A percentile compares a stretch with the other conserved stretches of the same genome.
These are phyloP conservation scores for Araneus ventricosus DNA, from an alignment of 1,140 invertebrate species.

Conservation along the genomic window DNA sequence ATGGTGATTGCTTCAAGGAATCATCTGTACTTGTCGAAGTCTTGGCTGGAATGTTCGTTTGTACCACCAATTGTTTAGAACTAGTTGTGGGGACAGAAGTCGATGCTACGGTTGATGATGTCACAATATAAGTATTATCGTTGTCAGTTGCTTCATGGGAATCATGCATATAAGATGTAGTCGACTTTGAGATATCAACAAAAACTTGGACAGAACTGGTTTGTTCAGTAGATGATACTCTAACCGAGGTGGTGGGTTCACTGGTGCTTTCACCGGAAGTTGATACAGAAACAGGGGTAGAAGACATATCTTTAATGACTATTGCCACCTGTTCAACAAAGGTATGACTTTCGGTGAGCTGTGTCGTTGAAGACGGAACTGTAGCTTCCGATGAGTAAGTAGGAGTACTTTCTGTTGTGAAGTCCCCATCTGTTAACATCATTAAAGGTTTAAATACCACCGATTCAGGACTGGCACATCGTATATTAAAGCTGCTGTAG, in stretches of 20 bases:
- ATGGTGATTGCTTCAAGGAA: background rate
- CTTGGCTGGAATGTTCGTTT: background rate
- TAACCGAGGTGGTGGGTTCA: background rate
- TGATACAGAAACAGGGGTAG: too few species aligned
- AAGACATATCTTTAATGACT: background rate
- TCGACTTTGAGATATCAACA: background rate
- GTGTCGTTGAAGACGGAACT: background rate
- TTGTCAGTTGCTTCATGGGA: too few species aligned
- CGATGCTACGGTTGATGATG: background rate
- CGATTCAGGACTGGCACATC: conserved; percentile 77
- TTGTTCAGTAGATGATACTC: background rate
- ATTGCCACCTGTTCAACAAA: conserved; percentile 59
- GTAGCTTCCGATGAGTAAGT: background rate
- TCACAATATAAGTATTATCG: background rate
- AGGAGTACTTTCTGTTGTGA: conserved; percentile 40
- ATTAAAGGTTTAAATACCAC: conserved; percentile 78
- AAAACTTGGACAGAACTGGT: background rate
- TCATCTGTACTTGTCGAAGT: background rate
- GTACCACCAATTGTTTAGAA: background rate
- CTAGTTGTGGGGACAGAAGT: background rate
- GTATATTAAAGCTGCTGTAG: conserved; percentile 77
- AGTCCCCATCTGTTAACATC: conserved; percentile 77
- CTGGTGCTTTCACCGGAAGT: background rate
- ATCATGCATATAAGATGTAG: background rate
- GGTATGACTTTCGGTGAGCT: background rate